Evolutionary conservation across 1,140 invertebrate genomes (phyloP), one percentile per base, ranked within the genome.

Genomic region (Aricia agestis): DNA sequence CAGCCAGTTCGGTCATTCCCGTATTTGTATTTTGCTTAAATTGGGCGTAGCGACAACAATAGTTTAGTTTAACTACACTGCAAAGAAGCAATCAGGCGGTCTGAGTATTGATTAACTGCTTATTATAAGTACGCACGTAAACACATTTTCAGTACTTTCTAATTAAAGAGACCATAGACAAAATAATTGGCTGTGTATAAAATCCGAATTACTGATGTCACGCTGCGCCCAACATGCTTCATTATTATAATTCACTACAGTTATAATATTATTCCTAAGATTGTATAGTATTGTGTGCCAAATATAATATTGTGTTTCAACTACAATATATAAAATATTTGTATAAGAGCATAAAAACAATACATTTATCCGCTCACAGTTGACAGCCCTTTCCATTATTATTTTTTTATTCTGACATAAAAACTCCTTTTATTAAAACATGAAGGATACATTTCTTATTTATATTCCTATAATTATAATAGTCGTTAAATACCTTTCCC

Each of bases 211-310:
- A 52, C 45, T 15, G 45, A 52, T 52, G 45, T 52, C 25, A 25
- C 41, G 41, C 41, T 52, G 2, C 45, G 13, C 45, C 45, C 45
- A 52, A 13, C 11, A 52, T 15, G 45, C 45, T 52, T 52, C 6
- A 10, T 45, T 9, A 11, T 45, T 45, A 52, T 36, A 36, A 36
- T 52, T 52, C 13, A 52, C 45, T 52, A 13, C 45, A 52, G 45
- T 15, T 15, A 15, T 52, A 52, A 15, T 52, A 52, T 13, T 52
- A 52, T 52, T 52, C 45, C 11, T 52, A 52, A 52, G 45, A 52
- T 52, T 13, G 5, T 52, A 52, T 63, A 63, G 59, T 19, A 19
- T 63, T 25, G 59, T 63, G 59, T 63, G 59, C 59, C 59, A 63
- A 63, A 63, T 52, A 52, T 52, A 52, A 52, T 52, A 52, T 45